phyloP scores from a whole-genome alignment of 2,113 vertebrate genomes.

The Zosterops lateralis region DNA sequence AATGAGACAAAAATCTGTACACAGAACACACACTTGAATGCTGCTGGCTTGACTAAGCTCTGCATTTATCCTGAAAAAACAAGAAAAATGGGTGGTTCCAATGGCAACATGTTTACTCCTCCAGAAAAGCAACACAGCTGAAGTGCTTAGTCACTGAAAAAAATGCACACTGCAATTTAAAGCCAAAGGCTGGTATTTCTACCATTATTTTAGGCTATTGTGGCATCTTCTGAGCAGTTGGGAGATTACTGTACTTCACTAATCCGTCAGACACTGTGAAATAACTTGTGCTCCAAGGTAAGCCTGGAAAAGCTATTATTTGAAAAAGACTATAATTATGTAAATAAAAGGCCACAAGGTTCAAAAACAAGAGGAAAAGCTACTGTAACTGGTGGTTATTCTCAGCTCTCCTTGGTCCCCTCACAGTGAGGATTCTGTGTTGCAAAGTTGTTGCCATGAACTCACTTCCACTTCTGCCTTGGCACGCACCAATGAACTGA shows the following conservation, averaged over 20 bases:
- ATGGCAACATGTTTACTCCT: not conserved
- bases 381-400: not conserved
- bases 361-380: not conserved
- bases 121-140: not conserved
- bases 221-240: not conserved
- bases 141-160: slow-evolving; percentile 17
- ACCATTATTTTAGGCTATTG: not conserved
- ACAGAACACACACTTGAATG: not conserved
- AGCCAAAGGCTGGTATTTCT: not conserved
- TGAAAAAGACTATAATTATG: not conserved
- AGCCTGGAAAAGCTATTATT: not conserved
- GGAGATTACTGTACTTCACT: not conserved
- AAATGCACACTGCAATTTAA: not conserved
- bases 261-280: not conserved
- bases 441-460: not conserved
- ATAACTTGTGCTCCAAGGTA: not conserved
- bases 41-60: slow-evolving; percentile 4
- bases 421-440: not conserved
- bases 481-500: not conserved
- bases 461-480: not conserved
- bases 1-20: not conserved
- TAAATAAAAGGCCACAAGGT: not conserved
- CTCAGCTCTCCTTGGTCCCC: not conserved
- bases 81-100: not conserved
- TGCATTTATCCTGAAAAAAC: not conserved